Percentiles rank a stretch among this genome's conserved stretches.
Conservation (phyloP, 2,113 vertebrate genomes). For the Harpagus bidentatus region DNA sequence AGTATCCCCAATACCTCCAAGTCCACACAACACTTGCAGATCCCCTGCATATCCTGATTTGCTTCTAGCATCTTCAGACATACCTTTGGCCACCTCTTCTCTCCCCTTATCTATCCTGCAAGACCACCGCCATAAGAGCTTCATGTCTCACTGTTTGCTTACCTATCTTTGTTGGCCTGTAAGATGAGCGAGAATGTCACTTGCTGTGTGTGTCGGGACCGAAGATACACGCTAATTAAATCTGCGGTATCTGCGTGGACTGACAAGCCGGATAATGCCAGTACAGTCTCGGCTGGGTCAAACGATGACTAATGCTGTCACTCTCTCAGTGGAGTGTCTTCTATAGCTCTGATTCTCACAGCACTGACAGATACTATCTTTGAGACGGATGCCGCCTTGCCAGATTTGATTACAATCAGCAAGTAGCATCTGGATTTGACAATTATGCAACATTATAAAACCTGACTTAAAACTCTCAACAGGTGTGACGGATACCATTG, state of each 20-base stretch:
- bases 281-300: rapidly evolving
- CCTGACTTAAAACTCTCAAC: neutral
- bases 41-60: rapidly evolving
- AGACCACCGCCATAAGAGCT: neutral
- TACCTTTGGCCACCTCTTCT: neutral
- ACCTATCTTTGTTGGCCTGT: neutral
- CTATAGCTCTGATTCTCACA: neutral
- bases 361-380: neutral
- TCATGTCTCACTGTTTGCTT: neutral
- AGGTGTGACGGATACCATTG: neutral
- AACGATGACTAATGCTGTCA: neutral
- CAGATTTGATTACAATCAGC: neutral
- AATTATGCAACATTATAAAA: neutral
- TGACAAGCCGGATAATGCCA: neutral
- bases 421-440: neutral
- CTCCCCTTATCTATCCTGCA: neutral
- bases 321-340: neutral
- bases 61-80: neutral
- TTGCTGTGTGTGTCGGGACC: neutral
- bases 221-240: neutral
- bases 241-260: rapidly evolving
- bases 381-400: rapidly evolving
- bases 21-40: neutral
- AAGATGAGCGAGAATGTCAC: neutral
- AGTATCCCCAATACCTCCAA: neutral